Percentiles rank a stretch among this genome's conserved stretches.
Conservation (phyloP, 2,888 invertebrate genomes). For the Timandra comae region DNA sequence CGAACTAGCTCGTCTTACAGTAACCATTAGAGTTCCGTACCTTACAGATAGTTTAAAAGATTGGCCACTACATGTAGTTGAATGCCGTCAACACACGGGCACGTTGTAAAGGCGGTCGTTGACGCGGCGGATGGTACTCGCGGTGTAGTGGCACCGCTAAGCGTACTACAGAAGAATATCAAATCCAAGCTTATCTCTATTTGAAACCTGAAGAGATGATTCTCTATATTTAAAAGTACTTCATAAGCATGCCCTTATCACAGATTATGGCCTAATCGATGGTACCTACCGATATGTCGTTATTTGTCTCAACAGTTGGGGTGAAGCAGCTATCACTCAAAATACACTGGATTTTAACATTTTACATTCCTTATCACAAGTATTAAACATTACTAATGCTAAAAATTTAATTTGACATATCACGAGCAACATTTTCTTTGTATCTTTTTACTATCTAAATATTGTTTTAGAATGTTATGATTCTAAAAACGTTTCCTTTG, state of each 20-base stretch:
- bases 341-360: no score
- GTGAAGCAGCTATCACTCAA: no score
- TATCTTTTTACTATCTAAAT: constrained; percentile 21
- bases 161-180: constrained; percentile 71
- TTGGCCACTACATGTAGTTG: constrained; percentile 53
- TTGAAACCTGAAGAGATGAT: constrained; percentile 42
- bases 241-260: constrained; percentile 72
- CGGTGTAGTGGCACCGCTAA: constrained; percentile 45
- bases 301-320: constrained; percentile 38
- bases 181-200: constrained; percentile 62
- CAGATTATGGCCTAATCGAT: constrained; percentile 65
- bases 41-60: constrained; percentile 44
- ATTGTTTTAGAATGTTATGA: no score
- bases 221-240: constrained; percentile 42
- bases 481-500: no score
- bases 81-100: constrained; percentile 25
- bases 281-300: constrained; percentile 64
- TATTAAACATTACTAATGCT: no score
- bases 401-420: no score
- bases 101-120: neutral
- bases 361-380: no score
- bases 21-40: constrained; percentile 10
- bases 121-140: neutral
- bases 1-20: constrained; percentile 19
- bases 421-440: constrained; percentile 20